Evolutionary conservation across 2,888 invertebrate genomes (phyloP), one percentile per base, ranked within the genome.

Genomic region (Aleiodes alternator): DNA sequence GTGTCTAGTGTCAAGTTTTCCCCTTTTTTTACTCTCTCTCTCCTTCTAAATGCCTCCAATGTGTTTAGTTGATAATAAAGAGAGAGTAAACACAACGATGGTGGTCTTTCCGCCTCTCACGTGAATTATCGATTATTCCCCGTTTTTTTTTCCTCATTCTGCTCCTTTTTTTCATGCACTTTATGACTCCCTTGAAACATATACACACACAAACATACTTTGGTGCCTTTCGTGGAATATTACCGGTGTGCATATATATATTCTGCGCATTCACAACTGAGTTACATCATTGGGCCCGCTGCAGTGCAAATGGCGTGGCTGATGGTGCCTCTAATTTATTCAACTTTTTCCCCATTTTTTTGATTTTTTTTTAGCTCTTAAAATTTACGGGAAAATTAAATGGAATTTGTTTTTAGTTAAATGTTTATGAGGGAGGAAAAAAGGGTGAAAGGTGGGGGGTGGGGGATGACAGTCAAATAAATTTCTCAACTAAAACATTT

Each of bases 241-340:
- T n/a, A 53, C 8, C 14, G 14, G 53, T 53, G 16, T 23, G 23
- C 23, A 23, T 23, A 34, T 50, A 23, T 34, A 53, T 69, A 38
- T 51, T 34, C 43, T 1, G n/a, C 64, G 38, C 64, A 29, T 68
- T 50, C 50, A 5, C 53, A 34, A 34, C 55, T 34, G 69, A 69
- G 69, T 69, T 69, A 69, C 69, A 69, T 55, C 69, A 69, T 55
- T 69, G 55, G 38, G 7, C 69, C 53, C 31, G 69, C 50, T 38
- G 38, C 48, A 48, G 53, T 14, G 69, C 16, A 55, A 69, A 69
- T 69, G 53, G 48, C 43, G 64, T 48, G 48, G n/a, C 48, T 34
- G 38, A n/a, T 34, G n/a, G 29, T 43, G 43, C 43, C 43, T 43
- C 14, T 14, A 53, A 53, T 14, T 53, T 53, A 14, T 53, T 16